Evolutionary conservation across 1,140 invertebrate species (phyloP), one percentile per base, ranked within the genome.

Genomic region (Megalonaias nervosa): DNA sequence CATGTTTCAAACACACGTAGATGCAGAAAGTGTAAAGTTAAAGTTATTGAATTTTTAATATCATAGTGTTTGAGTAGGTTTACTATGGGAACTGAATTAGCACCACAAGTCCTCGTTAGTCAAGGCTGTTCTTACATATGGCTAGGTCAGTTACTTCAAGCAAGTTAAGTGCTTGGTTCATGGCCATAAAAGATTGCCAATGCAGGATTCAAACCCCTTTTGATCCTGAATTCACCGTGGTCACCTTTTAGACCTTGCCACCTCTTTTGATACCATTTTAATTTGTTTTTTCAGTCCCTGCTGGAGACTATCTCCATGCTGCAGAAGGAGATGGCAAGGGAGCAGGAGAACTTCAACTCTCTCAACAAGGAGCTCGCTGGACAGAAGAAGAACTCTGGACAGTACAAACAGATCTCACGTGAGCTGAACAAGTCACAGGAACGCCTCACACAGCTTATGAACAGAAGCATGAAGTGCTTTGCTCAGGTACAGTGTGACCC

Each of bases 381-480:
- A 1, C 74, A 85, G 60, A 85, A 81, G 67, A 83, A 82, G 59
- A 86, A 82, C 62, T 86, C 86, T 6, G 81, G 77, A 5, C 87
- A 88, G 71, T 85, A 85, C 75, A 87, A 86, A 71, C 83, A 84
- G 55, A 85, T 88, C 65, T 85, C 85, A 15, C 82, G 81, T 55
- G 87, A 88, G 65, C 84, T 88, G 83, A 75, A 81, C 57, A 68
- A 76, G 2, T 86, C 86, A 57, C 87, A 88, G 71, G 68, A 66
- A 3, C 64, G 81, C 60, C 80, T 88, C 17, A 87, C 85, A 17
- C 72, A 78, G 26, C 81, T 88, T 15, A 88, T 88, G 87, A 84
- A 88, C 71, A 70, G 85, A 26, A 86, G 85, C 68, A 88, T 88
- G 86, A 86, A 87, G 62, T 88, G 87, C 64, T 88, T 88, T 69